phyloP scores from a whole-genome alignment of 2,797 vertebrate genomes.

The Crax fasciolata region DNA sequence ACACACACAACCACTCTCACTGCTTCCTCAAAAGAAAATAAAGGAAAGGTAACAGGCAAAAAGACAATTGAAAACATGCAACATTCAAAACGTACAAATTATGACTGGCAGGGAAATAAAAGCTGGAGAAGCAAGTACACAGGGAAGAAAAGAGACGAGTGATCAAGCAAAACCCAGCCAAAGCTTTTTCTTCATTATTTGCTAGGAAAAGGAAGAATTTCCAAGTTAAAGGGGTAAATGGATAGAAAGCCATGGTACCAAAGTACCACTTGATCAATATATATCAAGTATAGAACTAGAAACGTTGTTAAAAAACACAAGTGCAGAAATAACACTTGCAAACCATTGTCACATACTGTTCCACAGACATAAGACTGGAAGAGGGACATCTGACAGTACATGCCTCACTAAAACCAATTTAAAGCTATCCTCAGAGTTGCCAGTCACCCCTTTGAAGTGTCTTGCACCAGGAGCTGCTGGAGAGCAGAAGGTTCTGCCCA shows the following conservation, averaged over 20 bases:
- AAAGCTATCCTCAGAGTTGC: neutral
- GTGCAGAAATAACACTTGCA: neutral
- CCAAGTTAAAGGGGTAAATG: neutral
- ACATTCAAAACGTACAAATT: neutral
- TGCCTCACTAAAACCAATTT: neutral
- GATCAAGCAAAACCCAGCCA: fast-evolving
- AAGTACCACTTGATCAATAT: neutral
- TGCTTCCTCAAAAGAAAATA: neutral
- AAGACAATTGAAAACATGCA: neutral
- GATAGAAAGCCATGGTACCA: neutral
- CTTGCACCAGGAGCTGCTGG: neutral
- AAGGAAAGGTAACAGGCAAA: neutral
- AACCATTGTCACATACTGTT: neutral
- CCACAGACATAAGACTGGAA: neutral
- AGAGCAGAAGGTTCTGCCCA: neutral
- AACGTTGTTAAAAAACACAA: neutral
- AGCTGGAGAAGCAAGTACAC: neutral
- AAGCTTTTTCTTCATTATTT: neutral
- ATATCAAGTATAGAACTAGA: neutral
- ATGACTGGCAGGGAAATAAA: neutral
- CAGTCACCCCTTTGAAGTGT: neutral
- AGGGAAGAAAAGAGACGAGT: neutral
- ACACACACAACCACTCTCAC: neutral
- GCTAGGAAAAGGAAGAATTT: neutral
- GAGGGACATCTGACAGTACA: neutral